Percentiles rank a stretch among this genome's conserved stretches.
These are phyloP conservation scores for Siniperca chuatsi DNA, from an alignment of 2,113 vertebrate genomes.

Conservation along the genomic window DNA sequence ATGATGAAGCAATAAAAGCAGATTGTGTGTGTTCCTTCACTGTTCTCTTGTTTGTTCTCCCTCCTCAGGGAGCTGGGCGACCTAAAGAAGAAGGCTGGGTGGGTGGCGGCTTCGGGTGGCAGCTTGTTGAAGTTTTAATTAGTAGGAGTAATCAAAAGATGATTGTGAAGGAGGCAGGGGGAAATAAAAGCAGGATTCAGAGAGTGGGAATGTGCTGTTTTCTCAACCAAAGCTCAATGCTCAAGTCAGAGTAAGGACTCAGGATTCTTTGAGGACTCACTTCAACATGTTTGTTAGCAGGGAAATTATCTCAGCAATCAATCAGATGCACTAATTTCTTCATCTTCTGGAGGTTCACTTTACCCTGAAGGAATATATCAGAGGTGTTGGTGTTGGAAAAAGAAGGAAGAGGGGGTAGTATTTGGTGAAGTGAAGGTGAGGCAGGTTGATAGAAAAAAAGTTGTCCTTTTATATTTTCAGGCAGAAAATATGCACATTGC, in stretches of 20 bases:
- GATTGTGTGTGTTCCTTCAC: conserved; percentile 77
- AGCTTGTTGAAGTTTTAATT: conserved; percentile 98
- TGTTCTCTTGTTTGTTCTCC: conserved; percentile 73
- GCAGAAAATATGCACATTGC: neutral
- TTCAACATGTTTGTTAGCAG: conserved; percentile 45
- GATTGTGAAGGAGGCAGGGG: conserved; percentile 82
- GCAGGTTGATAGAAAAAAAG: neutral
- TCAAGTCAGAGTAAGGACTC: conserved; percentile 79
- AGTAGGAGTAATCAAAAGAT: conserved; percentile 92
- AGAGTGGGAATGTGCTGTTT: conserved; percentile 85
- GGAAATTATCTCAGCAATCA: conserved; percentile 45
- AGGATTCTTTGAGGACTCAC: conserved; percentile 42
- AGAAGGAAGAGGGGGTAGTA: neutral
- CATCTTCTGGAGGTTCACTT: conserved; percentile 27
- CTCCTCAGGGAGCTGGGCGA: conserved; percentile 67
- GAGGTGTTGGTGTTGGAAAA: neutral
- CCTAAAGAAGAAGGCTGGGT: conserved; percentile 59
- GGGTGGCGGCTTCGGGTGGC: conserved; percentile 78
- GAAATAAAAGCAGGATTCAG: conserved; percentile 67
- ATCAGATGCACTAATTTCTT: conserved; percentile 24
- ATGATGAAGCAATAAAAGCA: conserved; percentile 71
- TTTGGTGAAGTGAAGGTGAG: neutral
- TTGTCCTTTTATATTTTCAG: neutral
- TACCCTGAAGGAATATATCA: neutral
- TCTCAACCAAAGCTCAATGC: conserved; percentile 88